Evolutionary conservation across 2,113 vertebrate genomes (phyloP).

Genomic region (Kobus ellipsiprymnus): DNA sequence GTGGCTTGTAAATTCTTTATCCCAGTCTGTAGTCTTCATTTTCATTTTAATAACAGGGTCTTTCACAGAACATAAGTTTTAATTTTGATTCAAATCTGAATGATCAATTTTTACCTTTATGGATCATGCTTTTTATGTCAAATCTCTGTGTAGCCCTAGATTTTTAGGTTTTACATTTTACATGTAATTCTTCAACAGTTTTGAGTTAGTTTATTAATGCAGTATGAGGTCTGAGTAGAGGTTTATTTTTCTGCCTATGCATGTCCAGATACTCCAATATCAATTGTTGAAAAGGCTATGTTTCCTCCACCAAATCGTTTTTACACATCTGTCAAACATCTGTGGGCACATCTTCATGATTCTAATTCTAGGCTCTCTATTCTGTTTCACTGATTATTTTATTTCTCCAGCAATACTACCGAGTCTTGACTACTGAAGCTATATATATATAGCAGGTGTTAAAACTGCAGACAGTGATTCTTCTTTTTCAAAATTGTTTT

Average conservation of each 20-base stretch:
- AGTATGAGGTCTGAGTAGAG: not conserved
- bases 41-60: not conserved
- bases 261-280: not conserved
- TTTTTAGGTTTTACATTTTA: not conserved
- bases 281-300: not conserved
- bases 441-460: not conserved
- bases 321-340: not conserved
- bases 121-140: not conserved
- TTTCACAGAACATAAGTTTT: not conserved
- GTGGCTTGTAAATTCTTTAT: not conserved
- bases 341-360: not conserved
- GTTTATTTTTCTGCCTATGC: not conserved
- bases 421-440: not conserved
- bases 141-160: not conserved
- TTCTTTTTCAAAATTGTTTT: not conserved
- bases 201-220: not conserved
- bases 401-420: not conserved
- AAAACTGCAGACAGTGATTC: not conserved
- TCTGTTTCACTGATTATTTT: not conserved
- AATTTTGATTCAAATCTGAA: not conserved
- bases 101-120: not conserved
- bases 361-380: not conserved
- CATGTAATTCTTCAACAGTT: not conserved
- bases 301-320: not conserved
- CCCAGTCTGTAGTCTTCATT: not conserved